Base-by-base conservation (phyloP, 1,140 invertebrate species). In the Teleopsis dalmanni region DNA sequence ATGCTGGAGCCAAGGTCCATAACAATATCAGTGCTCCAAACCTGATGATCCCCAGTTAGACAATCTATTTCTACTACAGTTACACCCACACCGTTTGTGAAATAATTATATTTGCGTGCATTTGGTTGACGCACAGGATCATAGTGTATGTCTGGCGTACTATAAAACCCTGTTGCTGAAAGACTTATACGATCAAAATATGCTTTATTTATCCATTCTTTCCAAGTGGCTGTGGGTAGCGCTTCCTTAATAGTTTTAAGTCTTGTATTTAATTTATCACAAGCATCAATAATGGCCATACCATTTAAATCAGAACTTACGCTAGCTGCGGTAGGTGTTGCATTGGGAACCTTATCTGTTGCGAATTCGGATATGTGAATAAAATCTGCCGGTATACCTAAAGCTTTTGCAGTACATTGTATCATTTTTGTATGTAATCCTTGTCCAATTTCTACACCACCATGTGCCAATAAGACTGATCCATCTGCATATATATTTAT, bases 401-500 rank as follows among this genome's bases (percentile, higher is more conserved):
- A 72, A 13, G 75, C 77, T 55, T 81, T 73, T 44, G 83, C 84
- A 1, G 84, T 83, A n/a, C 88, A 78, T 78, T 94, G 89, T 52
- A 91, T 84, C 82, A 92, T 90, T 75, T 95, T 95, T 1, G 89
- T 95, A 60, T 95, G 87, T 2, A 95, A 71, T 2, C 92, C 93
- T 75, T 95, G 92, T 1, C 93, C 93, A 90, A 95, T 95, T 77
- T 96, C 92, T 22, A 83, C 84, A 25, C 91, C 92, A 40, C 87
- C 88, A 65, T 95, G 91, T 33, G 80, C 81, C 16, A 96, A 57
- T 3, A 95, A 74, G 9, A 95, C 87, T 1, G 91, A 91, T 2
- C 93, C 93, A 75, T 96, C 93, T 0, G 73, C 76, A 62, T 95
- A 95, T 26, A 95, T 76, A 14, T 88, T 77, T 13, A 95, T 75